These are phyloP conservation scores for Apis laboriosa DNA, from an alignment of 1,140 invertebrate genomes.

Conservation along the genomic window DNA sequence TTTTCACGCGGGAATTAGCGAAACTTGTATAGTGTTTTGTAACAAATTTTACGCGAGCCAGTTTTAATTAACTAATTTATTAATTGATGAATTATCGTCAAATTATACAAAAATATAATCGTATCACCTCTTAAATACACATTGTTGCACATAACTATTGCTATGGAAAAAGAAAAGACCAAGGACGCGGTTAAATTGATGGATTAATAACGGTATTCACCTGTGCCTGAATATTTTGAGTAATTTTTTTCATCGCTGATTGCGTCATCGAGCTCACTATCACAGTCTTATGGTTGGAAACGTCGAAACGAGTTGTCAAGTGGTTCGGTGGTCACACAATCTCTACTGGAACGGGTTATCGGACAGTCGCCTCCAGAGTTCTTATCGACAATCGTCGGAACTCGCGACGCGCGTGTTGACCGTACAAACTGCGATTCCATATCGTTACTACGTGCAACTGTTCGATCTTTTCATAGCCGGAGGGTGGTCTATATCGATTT, in stretches of 20 bases:
- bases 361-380: constrained; percentile 50
- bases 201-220: background rate
- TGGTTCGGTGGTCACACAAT: constrained; percentile 38
- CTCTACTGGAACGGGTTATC: constrained; percentile 60
- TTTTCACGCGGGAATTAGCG: constrained; percentile 21
- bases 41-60: background rate
- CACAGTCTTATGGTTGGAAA: constrained; percentile 29
- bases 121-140: background rate
- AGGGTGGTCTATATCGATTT: constrained; percentile 2
- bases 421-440: background rate
- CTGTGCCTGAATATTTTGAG: background rate
- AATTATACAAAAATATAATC: background rate
- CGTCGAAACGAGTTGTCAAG: constrained; percentile 48
- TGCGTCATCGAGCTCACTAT: constrained; percentile 44
- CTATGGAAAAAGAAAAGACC: background rate
- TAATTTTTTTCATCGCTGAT: constrained; percentile 28
- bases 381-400: constrained; percentile 51
- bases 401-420: constrained; percentile 4
- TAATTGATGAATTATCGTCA: background rate
- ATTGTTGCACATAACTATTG: too few species aligned
- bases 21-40: background rate
- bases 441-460: background rate
- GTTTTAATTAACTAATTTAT: background rate
- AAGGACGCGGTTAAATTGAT: background rate
- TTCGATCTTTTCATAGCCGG: background rate